Evolutionary conservation across 2,113 vertebrate genomes (phyloP).

Genomic region (Psephotus haematonotus): DNA sequence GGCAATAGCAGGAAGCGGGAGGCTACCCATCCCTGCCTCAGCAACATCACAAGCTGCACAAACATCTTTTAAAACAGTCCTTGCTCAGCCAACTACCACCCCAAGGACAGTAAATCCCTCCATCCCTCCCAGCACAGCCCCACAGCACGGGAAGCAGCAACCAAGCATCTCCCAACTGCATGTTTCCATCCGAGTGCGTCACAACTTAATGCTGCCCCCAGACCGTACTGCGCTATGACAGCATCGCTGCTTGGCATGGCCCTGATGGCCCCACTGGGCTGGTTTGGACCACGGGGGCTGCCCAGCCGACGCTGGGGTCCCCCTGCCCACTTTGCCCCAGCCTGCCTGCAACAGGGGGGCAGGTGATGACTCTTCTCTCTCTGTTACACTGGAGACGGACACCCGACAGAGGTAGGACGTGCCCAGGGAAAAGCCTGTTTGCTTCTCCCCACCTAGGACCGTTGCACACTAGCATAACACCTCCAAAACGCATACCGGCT

Average conservation of each 20-base stretch:
- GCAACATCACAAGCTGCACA: background rate
- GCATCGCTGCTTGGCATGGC: background rate
- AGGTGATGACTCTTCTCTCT: background rate
- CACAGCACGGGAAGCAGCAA: background rate
- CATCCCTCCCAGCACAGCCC: background rate
- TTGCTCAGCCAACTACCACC: background rate
- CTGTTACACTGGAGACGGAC: background rate
- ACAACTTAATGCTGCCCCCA: slow-evolving; percentile 60
- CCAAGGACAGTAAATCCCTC: background rate
- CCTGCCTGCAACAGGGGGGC: background rate
- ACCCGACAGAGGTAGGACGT: background rate
- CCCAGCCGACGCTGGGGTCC: background rate
- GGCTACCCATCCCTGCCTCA: background rate
- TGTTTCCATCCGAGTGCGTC: slow-evolving; percentile 57
- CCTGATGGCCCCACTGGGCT: background rate
- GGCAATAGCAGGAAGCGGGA: background rate
- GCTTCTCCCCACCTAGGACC: background rate
- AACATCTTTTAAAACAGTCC: background rate
- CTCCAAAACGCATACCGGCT: background rate
- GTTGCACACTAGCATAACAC: background rate
- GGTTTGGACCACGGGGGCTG: background rate
- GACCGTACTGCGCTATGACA: slow-evolving; percentile 45
- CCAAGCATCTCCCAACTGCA: background rate
- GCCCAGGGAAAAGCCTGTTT: background rate
- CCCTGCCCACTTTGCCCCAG: background rate